These are phyloP conservation scores for Falco rusticolus DNA, from an alignment of 2,797 vertebrate genomes.

Conservation along the genomic window DNA sequence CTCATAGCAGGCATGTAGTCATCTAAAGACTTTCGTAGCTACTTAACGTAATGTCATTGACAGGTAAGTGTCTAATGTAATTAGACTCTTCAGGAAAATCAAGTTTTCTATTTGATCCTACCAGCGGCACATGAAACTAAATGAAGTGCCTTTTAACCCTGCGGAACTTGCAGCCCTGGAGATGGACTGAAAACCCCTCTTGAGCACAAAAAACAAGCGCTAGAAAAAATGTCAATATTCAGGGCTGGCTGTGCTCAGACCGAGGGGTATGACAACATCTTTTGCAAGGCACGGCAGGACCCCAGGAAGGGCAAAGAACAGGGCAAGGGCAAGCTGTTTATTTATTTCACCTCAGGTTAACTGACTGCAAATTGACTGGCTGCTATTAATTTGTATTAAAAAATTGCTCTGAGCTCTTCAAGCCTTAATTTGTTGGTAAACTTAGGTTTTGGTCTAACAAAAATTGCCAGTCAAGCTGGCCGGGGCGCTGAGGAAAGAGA, in stretches of 20 bases:
- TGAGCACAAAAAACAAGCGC: rapidly evolving
- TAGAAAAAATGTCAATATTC: background rate
- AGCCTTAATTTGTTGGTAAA: background rate
- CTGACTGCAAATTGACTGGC: background rate
- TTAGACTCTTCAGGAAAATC: slow-evolving; percentile 3
- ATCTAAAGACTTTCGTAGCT: background rate
- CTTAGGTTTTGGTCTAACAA: background rate
- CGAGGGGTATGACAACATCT: background rate
- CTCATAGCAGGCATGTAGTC: background rate
- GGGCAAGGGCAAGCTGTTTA: background rate
- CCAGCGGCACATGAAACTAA: background rate
- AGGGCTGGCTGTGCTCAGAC: background rate
- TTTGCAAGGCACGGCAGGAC: background rate
- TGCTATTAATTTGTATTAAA: background rate
- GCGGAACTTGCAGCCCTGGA: background rate
- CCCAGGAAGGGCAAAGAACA: background rate
- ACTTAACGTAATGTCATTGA: slow-evolving; percentile 2
- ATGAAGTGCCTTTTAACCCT: background rate
- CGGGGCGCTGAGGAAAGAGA: background rate
- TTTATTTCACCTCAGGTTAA: background rate
- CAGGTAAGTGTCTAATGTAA: background rate
- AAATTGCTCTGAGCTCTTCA: background rate
- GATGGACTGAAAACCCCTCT: background rate
- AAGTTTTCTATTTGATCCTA: background rate
- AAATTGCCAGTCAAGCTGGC: background rate